Conservation (phyloP, 37 sponge, comb jelly and placozoan genomes). For the Halichondria panicea region DNA sequence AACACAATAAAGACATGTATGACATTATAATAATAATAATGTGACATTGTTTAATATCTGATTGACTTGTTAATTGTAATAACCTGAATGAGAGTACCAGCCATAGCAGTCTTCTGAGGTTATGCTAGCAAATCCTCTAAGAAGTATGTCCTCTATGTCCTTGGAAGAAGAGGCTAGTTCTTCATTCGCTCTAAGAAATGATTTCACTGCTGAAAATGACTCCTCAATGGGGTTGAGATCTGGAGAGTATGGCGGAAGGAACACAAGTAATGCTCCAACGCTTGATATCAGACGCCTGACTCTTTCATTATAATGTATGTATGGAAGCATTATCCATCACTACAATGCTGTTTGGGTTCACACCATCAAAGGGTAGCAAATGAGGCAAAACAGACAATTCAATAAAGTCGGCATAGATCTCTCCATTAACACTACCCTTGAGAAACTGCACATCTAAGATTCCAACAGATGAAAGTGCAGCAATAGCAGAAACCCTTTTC, state of each 20-base stretch:
- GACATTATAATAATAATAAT: background rate
- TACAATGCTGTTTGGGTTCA: constrained; percentile 16
- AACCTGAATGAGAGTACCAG: constrained; percentile 9
- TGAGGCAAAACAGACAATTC: constrained; percentile 18
- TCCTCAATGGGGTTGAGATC: constrained; percentile 23
- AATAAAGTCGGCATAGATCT: constrained; percentile 1
- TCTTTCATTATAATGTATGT: constrained; percentile 1
- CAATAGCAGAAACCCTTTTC: constrained; percentile 31
- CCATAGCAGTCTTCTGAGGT: constrained; percentile 1
- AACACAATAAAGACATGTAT: background rate
- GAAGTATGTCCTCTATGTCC: constrained; percentile 10
- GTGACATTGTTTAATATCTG: background rate
- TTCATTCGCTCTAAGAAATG: constrained; percentile 23
- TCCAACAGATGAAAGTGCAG: constrained; percentile 9
- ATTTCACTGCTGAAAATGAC: constrained; percentile 12
- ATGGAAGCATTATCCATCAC: constrained; percentile 31
- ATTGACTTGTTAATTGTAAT: background rate
- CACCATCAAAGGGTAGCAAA: constrained; percentile 35
- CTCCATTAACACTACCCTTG: constrained; percentile 13
- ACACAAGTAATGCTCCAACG: constrained; percentile 13
- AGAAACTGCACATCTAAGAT: constrained; percentile 26
- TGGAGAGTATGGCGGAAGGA: constrained; percentile 9
- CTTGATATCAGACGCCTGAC: constrained; percentile 1
- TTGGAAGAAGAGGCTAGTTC: background rate
- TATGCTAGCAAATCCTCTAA: constrained; percentile 1